These are phyloP conservation scores for Anoplophora glabripennis DNA, from an alignment of 1,140 invertebrate genomes.

Conservation along the genomic window DNA sequence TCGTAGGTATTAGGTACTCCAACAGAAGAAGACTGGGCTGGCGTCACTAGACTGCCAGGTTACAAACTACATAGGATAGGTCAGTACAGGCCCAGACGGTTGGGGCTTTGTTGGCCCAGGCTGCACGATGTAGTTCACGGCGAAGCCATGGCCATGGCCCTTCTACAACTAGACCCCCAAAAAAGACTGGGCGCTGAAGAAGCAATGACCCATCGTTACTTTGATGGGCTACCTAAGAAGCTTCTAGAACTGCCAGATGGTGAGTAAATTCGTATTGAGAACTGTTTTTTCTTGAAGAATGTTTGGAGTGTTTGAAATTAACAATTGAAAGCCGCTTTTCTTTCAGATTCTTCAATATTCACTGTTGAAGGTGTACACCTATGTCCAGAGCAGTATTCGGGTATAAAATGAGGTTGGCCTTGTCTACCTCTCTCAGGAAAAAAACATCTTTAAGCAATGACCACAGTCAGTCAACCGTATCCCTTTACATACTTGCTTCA, in stretches of 20 bases:
- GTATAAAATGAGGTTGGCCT: constrained; percentile 42
- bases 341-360: constrained; percentile 89
- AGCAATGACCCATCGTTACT: constrained; percentile 88
- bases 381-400: constrained; percentile 60
- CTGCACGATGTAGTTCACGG: constrained; percentile 83
- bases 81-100: constrained; percentile 71
- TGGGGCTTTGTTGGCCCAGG: constrained; percentile 84
- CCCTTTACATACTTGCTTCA: not conserved
- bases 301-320: too few relatives aligned
- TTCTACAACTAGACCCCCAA: constrained; percentile 86
- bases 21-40: constrained; percentile 85
- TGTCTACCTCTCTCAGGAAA: constrained; percentile 36
- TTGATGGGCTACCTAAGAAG: constrained; percentile 81
- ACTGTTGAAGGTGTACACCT: constrained; percentile 82
- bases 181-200: constrained; percentile 82
- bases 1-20: constrained; percentile 83
- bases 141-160: constrained; percentile 79
- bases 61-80: constrained; percentile 80
- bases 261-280: constrained; percentile 58
- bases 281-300: too few relatives aligned
- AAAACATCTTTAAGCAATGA: constrained; percentile 19
- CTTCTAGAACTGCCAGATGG: constrained; percentile 88
- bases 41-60: constrained; percentile 80
- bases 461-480: not conserved
- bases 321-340: constrained; percentile 35